These are phyloP conservation scores for Drosophila mayri DNA, from an alignment of 1,140 invertebrate genomes.

Conservation along the genomic window DNA sequence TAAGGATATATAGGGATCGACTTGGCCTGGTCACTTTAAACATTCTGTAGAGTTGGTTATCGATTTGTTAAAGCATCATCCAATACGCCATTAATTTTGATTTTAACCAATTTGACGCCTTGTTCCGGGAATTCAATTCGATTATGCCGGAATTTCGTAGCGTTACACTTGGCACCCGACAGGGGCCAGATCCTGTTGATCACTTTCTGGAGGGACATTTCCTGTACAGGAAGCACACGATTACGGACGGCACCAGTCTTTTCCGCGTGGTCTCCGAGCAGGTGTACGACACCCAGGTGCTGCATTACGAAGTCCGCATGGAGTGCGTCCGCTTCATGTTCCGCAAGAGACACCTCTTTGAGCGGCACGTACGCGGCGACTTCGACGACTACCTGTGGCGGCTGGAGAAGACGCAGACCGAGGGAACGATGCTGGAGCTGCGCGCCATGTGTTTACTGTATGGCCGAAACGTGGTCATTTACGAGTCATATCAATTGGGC, in stretches of 20 bases:
- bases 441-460: slow-evolving; percentile 89
- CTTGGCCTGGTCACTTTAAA: not conserved
- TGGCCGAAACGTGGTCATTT: slow-evolving; percentile 90
- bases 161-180: not conserved
- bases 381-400: slow-evolving; percentile 89
- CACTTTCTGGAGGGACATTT: slow-evolving; percentile 91
- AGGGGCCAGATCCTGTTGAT: slow-evolving; percentile 86
- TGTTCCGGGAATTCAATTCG: no score
- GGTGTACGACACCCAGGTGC: slow-evolving; percentile 91
- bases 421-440: slow-evolving; percentile 89
- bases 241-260: slow-evolving; percentile 91
- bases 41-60: not conserved
- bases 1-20: no score
- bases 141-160: not conserved
- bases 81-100: not conserved
- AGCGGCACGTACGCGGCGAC: slow-evolving; percentile 80
- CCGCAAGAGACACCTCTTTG: slow-evolving; percentile 86
- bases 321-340: slow-evolving; percentile 90
- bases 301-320: slow-evolving; percentile 89
- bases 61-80: not conserved
- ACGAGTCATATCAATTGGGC: slow-evolving; percentile 87
- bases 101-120: not conserved
- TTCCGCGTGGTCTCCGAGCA: slow-evolving; percentile 94
- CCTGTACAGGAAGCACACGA: slow-evolving; percentile 92
- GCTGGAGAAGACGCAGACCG: slow-evolving; percentile 88